A percentile compares a stretch with the other conserved stretches of the same genome.
Conservation (phyloP, 2,113 vertebrate genomes). For the Pandion haliaetus region DNA sequence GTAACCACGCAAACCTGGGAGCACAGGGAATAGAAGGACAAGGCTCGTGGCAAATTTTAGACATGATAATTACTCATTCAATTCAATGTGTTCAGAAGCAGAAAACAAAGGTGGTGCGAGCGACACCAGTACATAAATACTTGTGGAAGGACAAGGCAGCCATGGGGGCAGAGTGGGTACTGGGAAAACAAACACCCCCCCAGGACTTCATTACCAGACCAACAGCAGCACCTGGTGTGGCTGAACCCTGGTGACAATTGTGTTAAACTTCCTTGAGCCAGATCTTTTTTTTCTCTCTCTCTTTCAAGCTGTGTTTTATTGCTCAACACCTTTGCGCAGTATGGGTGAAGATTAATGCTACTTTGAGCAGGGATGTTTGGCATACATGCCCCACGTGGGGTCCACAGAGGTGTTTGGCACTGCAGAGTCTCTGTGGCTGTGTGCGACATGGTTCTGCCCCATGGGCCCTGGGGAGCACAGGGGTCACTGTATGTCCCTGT, state of each 20-base stretch:
- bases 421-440: neutral
- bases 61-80: neutral
- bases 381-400: fast-evolving
- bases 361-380: neutral
- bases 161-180: neutral
- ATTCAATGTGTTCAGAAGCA: neutral
- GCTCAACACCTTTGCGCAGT: neutral
- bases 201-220: neutral
- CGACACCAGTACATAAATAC: neutral
- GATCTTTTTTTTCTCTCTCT: neutral
- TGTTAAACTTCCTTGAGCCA: neutral
- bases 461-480: neutral
- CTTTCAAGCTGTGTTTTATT: neutral
- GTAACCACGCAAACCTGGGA: neutral
- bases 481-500: fast-evolving
- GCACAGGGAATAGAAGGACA: neutral
- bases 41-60: neutral
- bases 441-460: neutral
- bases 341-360: neutral
- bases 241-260: neutral
- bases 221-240: neutral
- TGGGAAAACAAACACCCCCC: fast-evolving
- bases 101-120: neutral
- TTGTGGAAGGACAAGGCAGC: neutral
- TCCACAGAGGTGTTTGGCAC: fast-evolving